phyloP scores from a whole-genome alignment of 2,888 invertebrate species.

The Pseudococcus jackbeardsleyi region DNA sequence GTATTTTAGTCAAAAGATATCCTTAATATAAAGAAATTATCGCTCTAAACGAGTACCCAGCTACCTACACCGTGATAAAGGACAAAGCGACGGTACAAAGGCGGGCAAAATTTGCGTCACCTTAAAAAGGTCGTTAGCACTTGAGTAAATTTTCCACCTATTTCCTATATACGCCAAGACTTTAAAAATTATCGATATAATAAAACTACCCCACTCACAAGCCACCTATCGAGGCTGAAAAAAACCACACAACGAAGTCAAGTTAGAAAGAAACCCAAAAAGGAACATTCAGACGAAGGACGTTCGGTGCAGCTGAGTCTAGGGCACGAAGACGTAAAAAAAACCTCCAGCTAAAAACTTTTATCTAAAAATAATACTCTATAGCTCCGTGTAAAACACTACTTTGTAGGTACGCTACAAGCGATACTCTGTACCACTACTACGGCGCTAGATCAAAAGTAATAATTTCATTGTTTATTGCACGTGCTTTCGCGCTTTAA shows the following conservation, averaged over 20 bases:
- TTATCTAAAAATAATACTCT: not conserved
- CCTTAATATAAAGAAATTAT: no score
- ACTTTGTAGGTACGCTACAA: not conserved
- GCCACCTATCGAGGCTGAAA: not conserved
- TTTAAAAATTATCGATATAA: slow-evolving; percentile 1
- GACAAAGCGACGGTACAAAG: not conserved
- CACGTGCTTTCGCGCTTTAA: slow-evolving; percentile 54
- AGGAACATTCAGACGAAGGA: no score
- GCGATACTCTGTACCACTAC: not conserved
- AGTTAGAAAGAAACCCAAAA: not conserved
- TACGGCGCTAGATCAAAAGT: slow-evolving; percentile 33
- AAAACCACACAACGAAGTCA: not conserved
- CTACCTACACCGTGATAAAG: not conserved
- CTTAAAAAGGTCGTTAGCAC: slow-evolving; percentile 12
- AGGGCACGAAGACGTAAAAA: no score
- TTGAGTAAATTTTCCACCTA: not conserved
- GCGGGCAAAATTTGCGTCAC: not conserved
- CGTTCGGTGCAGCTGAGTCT: no score
- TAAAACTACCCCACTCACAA: not conserved
- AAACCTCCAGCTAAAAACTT: not conserved
- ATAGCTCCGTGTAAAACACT: not conserved
- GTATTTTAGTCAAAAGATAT: no score
- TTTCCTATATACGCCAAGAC: not conserved
- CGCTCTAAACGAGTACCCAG: no score
- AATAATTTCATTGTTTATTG: slow-evolving; percentile 55